phyloP scores from a whole-genome alignment of 2,797 vertebrate genomes.

The Mormyrops attenuatus region DNA sequence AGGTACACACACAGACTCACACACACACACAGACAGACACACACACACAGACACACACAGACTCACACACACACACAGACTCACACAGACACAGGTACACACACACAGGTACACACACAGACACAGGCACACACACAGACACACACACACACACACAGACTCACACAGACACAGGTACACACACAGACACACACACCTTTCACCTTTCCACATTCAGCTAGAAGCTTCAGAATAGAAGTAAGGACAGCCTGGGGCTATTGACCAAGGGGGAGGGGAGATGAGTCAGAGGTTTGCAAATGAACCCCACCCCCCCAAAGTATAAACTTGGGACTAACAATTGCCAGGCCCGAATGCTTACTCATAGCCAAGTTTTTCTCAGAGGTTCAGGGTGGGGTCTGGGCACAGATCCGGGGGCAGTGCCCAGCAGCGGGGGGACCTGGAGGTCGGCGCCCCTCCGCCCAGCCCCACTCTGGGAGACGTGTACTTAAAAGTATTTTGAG shows the following conservation, averaged over 20 bases:
- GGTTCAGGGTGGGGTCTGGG: neutral
- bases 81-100: too few relatives aligned
- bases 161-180: too few relatives aligned
- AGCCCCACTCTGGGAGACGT: neutral
- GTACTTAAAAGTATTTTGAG: neutral
- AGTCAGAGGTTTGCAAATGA: constrained; percentile 22
- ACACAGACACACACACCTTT: neutral
- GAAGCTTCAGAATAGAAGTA: neutral
- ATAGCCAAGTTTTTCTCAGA: neutral
- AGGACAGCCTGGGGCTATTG: neutral
- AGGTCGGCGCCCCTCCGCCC: neutral
- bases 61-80: too few relatives aligned
- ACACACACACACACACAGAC: too few relatives aligned
- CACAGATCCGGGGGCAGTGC: constrained; percentile 4
- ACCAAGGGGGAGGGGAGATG: neutral
- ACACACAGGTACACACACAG: too few relatives aligned
- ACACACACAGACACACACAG: neutral
- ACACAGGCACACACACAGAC: too few relatives aligned
- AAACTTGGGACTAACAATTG: constrained; percentile 20
- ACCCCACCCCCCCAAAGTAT: constrained; percentile 24
- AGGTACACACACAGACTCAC: too few relatives aligned
- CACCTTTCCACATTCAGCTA: neutral
- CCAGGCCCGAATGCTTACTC: constrained; percentile 8
- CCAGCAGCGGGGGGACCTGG: neutral
- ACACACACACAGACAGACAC: neutral